Evolutionary conservation across 2,113 vertebrate species (phyloP).

Genomic region (Phylloscopus trochilus): DNA sequence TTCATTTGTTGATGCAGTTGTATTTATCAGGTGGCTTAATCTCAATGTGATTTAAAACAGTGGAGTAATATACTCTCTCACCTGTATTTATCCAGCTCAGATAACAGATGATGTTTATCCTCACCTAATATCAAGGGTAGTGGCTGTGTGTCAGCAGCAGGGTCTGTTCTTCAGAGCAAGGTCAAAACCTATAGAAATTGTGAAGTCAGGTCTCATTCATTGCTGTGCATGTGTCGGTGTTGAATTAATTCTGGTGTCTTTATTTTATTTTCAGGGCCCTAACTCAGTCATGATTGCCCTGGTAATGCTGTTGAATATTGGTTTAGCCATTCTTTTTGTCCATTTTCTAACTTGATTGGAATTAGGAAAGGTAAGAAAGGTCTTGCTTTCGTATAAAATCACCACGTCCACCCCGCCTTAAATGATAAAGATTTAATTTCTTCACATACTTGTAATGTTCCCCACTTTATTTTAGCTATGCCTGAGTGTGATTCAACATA

Average conservation of each 20-base stretch:
- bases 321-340: constrained; percentile 99
- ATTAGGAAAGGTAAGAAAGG: constrained; percentile 84
- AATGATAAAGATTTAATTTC: constrained; percentile 42
- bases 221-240: not conserved
- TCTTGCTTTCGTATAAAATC: constrained; percentile 58
- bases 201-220: not conserved
- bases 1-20: not conserved
- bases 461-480: constrained; percentile 73
- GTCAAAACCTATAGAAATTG: not conserved
- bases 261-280: constrained; percentile 83
- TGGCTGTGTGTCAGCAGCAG: not conserved
- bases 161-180: not conserved
- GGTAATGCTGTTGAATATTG: constrained; percentile 99
- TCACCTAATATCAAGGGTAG: not conserved
- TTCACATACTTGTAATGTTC: constrained; percentile 46
- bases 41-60: not conserved
- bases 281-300: constrained; percentile 96
- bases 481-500: constrained; percentile 78
- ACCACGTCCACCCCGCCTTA: constrained; percentile 28
- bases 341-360: constrained; percentile 97
- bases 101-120: not conserved
- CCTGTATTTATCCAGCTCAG: not conserved
- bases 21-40: not conserved
- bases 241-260: not conserved
- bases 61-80: not conserved